Evolutionary conservation across 2,113 vertebrate species (phyloP).

Genomic region (Cebus imitator): DNA sequence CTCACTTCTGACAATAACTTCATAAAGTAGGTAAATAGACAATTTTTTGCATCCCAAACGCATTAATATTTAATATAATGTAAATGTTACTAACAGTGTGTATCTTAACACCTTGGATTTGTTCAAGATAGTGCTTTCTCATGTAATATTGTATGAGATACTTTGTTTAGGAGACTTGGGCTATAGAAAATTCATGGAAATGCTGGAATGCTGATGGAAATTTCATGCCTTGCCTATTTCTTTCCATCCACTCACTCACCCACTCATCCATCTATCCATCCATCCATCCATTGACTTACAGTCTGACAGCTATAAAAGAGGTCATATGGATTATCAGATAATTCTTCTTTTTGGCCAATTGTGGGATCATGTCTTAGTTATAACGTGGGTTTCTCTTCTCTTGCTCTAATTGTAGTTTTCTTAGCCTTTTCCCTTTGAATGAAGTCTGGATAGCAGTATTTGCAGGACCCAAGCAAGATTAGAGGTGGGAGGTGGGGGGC

Average conservation of each 20-base stretch:
- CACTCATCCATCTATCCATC: background rate
- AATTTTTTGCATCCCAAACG: background rate
- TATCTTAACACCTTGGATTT: background rate
- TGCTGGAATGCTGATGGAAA: background rate
- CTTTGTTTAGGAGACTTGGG: background rate
- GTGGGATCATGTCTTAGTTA: background rate
- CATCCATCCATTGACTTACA: background rate
- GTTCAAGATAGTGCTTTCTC: background rate
- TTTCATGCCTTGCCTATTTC: background rate
- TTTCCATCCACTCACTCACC: background rate
- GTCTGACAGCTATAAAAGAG: background rate
- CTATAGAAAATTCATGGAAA: background rate
- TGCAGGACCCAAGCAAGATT: background rate
- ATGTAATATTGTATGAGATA: background rate
- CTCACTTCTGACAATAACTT: constrained; percentile 11
- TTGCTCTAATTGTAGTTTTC: background rate
- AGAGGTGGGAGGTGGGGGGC: no score
- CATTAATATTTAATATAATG: background rate
- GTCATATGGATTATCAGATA: background rate
- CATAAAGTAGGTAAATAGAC: background rate
- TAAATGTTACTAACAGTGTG: background rate
- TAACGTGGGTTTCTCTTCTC: background rate
- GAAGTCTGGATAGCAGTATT: background rate
- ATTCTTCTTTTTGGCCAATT: background rate
- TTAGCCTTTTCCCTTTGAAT: background rate